These are phyloP conservation scores for Pelvicachromis taeniatus DNA, from an alignment of 2,113 vertebrate genomes.

Conservation along the genomic window DNA sequence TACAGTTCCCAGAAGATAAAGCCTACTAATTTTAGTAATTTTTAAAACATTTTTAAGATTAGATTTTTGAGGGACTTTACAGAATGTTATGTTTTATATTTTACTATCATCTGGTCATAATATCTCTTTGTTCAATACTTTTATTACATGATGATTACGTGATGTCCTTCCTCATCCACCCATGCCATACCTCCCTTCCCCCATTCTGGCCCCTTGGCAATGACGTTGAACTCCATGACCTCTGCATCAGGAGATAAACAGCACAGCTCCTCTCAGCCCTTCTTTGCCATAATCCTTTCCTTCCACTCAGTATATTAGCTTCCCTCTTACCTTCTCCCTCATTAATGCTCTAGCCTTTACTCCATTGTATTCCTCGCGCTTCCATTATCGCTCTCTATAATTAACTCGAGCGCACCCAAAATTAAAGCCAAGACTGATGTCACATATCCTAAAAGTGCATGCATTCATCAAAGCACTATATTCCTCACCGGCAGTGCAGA, in stretches of 20 bases:
- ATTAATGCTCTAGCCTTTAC: not conserved
- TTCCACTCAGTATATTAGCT: not conserved
- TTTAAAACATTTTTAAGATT: not conserved
- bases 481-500: constrained; percentile 91
- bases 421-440: not conserved
- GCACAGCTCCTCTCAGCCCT: constrained; percentile 2
- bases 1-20: not conserved
- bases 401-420: not conserved
- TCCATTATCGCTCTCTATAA: not conserved
- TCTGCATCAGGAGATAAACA: constrained; percentile 32
- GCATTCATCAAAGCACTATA: not conserved
- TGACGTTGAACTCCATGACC: constrained; percentile 29
- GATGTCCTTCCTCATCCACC: not conserved
- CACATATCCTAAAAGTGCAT: not conserved
- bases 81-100: not conserved
- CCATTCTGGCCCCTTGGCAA: constrained; percentile 13
- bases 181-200: constrained; percentile 14
- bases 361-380: not conserved
- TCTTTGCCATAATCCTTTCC: not conserved
- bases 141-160: not conserved
- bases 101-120: not conserved
- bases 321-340: not conserved
- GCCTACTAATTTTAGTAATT: not conserved
- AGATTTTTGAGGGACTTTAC: not conserved
- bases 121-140: not conserved